phyloP scores from a whole-genome alignment of 2,113 vertebrate genomes.

The Aix galericulata region DNA sequence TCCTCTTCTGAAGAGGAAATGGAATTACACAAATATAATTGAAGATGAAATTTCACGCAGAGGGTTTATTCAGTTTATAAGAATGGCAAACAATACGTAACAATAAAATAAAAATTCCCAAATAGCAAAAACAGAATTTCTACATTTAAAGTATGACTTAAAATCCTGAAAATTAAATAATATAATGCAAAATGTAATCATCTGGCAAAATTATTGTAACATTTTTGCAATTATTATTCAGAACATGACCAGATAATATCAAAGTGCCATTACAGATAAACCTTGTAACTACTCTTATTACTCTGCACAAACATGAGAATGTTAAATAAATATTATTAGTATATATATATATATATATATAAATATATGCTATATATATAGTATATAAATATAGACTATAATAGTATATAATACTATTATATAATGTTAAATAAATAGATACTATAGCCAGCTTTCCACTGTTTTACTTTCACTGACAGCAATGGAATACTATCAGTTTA shows the following conservation, averaged over 20 bases:
- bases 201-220: neutral
- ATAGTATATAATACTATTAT: too few species aligned
- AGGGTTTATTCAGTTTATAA: neutral
- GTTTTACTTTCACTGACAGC: neutral
- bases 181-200: neutral
- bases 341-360: too few species aligned
- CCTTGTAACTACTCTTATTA: neutral
- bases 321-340: too few species aligned
- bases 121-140: neutral
- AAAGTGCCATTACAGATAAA: neutral
- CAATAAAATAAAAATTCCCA: neutral
- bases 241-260: neutral
- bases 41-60: constrained; percentile 41
- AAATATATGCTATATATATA: too few species aligned
- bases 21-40: constrained; percentile 25
- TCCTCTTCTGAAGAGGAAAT: constrained; percentile 55
- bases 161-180: constrained; percentile 4
- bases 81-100: constrained; percentile 26
- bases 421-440: neutral
- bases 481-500: neutral
- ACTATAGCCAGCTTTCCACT: neutral
- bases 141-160: neutral
- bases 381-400: too few species aligned
- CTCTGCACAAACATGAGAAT: neutral
- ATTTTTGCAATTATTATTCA: neutral